Conservation (phyloP, 2,113 vertebrate genomes). For the Mastomys coucha region DNA sequence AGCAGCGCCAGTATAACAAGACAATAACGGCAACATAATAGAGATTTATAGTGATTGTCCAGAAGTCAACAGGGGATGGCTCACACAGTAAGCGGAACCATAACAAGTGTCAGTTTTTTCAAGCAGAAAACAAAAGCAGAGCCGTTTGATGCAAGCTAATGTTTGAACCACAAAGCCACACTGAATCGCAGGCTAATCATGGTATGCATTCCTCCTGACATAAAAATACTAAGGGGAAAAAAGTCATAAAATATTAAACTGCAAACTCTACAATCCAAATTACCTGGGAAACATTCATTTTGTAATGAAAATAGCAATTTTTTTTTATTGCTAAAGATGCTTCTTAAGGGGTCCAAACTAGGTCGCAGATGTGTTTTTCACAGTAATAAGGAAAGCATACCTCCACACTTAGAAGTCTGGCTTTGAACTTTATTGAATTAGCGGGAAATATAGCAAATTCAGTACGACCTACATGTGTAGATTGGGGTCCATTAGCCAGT, state of each 20-base stretch:
- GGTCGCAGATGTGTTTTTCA: conserved; percentile 24
- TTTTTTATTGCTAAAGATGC: background rate
- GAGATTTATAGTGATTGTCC: conserved; percentile 82
- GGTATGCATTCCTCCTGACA: conserved; percentile 27
- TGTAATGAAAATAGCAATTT: background rate
- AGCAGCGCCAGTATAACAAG: conserved; percentile 71
- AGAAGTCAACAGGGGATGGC: conserved; percentile 76
- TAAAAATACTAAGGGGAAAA: conserved; percentile 5
- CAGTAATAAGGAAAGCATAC: conserved; percentile 35
- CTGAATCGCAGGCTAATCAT: conserved; percentile 41
- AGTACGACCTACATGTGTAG: background rate
- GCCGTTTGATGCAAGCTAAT: conserved; percentile 43
- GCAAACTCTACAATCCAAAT: conserved; percentile 26
- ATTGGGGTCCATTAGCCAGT: no score
- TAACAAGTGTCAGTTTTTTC: conserved; percentile 77
- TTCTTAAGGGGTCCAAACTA: conserved; percentile 19
- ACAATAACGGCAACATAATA: conserved; percentile 80
- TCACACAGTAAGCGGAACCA: conserved; percentile 62
- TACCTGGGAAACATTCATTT: conserved; percentile 45
- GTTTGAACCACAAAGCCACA: conserved; percentile 62
- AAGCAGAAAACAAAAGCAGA: conserved; percentile 78
- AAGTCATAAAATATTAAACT: conserved; percentile 65
- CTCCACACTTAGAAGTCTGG: background rate
- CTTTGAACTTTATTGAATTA: conserved; percentile 20
- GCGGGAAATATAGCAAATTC: conserved; percentile 19